phyloP scores from a whole-genome alignment of 2,797 vertebrate species.

The Sandelia bainsii region DNA sequence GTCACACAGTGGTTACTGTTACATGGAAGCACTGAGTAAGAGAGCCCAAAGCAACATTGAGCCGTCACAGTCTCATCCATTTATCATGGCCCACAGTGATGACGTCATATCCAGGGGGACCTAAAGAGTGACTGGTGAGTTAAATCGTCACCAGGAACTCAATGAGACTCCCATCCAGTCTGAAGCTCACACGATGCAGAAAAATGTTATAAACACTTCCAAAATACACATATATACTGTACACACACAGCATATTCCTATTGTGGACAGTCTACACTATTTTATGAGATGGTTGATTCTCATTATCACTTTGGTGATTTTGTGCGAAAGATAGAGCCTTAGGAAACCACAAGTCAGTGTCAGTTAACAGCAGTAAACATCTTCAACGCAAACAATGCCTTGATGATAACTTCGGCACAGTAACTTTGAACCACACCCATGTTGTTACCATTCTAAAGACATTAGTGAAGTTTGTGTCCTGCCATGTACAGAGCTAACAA shows the following conservation, averaged over 20 bases:
- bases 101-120: constrained; percentile 62
- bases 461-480: constrained; percentile 13
- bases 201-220: too few species aligned
- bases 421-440: neutral
- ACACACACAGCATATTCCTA: too few species aligned
- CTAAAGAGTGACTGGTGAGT: constrained; percentile 49
- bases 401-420: neutral
- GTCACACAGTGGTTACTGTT: constrained; percentile 50
- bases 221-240: too few species aligned
- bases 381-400: neutral
- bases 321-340: neutral
- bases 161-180: constrained; percentile 15
- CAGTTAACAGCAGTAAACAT: neutral
- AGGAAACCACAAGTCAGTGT: neutral
- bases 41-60: constrained; percentile 29
- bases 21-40: constrained; percentile 58
- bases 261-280: too few species aligned
- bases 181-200: constrained; percentile 6
- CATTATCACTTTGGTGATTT: fast-evolving
- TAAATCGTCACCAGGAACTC: constrained; percentile 44
- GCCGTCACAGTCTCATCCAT: constrained; percentile 63
- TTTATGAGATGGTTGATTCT: neutral
- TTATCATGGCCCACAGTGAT: constrained; percentile 56
- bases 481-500: neutral
- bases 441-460: neutral